Evolutionary conservation across 2,797 vertebrate species (phyloP), one percentile per base, ranked within the genome.

Genomic region (Gambelia wislizenii): DNA sequence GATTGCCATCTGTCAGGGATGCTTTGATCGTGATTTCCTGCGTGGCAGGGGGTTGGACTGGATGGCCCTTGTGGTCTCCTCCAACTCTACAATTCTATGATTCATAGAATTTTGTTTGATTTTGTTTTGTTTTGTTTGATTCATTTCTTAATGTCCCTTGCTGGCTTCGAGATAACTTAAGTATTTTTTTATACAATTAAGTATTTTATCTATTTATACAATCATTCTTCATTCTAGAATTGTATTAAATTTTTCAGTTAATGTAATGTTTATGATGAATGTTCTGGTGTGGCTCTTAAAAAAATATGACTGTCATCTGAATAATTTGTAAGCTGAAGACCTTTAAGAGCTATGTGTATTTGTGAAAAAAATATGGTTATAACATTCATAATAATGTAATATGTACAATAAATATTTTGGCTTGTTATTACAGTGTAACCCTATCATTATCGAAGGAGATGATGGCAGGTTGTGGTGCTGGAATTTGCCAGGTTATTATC

Each of bases 391-490:
- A 20, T 20, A 83, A 61, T 27, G 10, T 69, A 72, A 74, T 30
- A 54, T 39, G 12, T 54, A 36, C 22, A 9, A 75, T 59, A 39
- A 27, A 36, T 75, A 1, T 9, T 27, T 0, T 42, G n/a, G 0
- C 13, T 67, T 5, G 20, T 6, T 36, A 14, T 47, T 85, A 36
- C 3, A 49, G 77, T 30, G 0, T 88, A 98, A 98, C 91, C 93
- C 96, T 98, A 92, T 98, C 98, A 27, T 92, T 98, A 86, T 0
- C 96, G 2, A 94, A 93, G 90, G 96, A 97, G 97, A 98, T 98
- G 98, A 89, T 98, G 96, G 98, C 98, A 1, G 98, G 98, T 33
- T 98, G 98, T 0, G 98, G 98, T 74, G 98, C 98, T 1, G 98
- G 98, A 84, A 98, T 97, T 61, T 98, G 95, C 82, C 95, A 98